These are phyloP conservation scores for Apostichopus parvimensis DNA, from an alignment of 35 echinoderm and acorn worm species.

Conservation along the genomic window DNA sequence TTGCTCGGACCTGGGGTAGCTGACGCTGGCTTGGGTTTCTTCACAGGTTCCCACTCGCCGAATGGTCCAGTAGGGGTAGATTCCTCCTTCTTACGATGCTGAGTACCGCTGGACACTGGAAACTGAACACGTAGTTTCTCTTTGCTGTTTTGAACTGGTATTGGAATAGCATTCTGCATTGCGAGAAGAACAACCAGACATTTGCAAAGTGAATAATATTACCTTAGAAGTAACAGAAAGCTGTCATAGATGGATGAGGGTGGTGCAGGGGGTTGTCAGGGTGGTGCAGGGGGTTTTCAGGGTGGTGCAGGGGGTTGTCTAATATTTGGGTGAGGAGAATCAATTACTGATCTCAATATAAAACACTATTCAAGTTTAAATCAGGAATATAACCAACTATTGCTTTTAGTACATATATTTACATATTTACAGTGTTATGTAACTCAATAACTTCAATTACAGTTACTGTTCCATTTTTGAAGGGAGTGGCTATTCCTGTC, in stretches of 20 bases:
- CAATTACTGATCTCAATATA: no score
- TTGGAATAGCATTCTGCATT: slow-evolving; percentile 78
- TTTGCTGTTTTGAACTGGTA: slow-evolving; percentile 76
- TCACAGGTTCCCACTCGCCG: slow-evolving; percentile 81
- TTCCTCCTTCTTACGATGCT: slow-evolving; percentile 95
- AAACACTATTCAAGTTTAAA: no score
- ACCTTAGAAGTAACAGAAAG: no score
- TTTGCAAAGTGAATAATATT: no score
- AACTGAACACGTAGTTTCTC: slow-evolving; percentile 84
- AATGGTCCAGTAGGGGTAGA: slow-evolving; percentile 58
- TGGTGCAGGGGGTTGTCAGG: no score
- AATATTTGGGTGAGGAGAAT: no score
- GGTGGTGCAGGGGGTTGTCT: background rate
- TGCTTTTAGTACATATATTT: no score
- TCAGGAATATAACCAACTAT: no score
- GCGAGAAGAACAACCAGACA: background rate
- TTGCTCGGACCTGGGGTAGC: slow-evolving; percentile 12
- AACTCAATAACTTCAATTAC: no score
- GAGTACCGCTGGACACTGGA: slow-evolving; percentile 92
- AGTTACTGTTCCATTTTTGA: no score
- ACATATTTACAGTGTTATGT: no score
- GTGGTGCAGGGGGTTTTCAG: background rate
- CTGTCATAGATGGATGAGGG: background rate
- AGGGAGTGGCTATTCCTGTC: no score
- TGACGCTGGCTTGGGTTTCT: slow-evolving; percentile 51